These are phyloP conservation scores for Mellilla xanthometata DNA, from an alignment of 2,888 invertebrate genomes.

Conservation along the genomic window DNA sequence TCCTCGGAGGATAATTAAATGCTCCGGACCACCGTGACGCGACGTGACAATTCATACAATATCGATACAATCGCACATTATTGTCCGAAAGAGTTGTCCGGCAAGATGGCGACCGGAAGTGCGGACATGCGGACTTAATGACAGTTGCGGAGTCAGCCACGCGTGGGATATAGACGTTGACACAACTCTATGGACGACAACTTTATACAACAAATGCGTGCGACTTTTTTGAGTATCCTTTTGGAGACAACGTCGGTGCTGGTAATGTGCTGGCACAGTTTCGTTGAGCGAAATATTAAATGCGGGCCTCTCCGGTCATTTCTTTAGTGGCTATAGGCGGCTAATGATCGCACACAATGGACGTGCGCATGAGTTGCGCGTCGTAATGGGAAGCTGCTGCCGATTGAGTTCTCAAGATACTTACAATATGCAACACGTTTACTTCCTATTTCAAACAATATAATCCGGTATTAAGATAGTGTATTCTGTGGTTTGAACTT, in stretches of 20 bases:
- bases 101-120: constrained; percentile 39
- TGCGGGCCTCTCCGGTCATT: too few relatives aligned
- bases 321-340: too few relatives aligned
- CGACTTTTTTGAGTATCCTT: too few relatives aligned
- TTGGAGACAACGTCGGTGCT: too few relatives aligned
- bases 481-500: too few relatives aligned
- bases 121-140: constrained; percentile 24
- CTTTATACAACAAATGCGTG: too few relatives aligned
- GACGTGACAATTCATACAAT: too few relatives aligned
- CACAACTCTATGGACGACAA: too few relatives aligned
- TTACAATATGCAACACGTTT: constrained; percentile 2
- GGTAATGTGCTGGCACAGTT: too few relatives aligned
- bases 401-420: neutral
- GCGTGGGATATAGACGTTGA: constrained; percentile 22
- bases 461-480: too few relatives aligned
- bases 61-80: neutral
- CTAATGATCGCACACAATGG: constrained; percentile 22
- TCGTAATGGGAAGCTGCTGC: constrained; percentile 1
- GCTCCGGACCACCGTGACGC: constrained; percentile 45
- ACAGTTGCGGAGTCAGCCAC: constrained; percentile 40
- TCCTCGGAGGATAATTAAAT: constrained; percentile 26
- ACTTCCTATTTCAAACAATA: too few relatives aligned
- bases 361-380: constrained; percentile 34
- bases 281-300: too few relatives aligned
- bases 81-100: constrained; percentile 35